These are phyloP conservation scores for Coryphaenoides rupestris DNA, from an alignment of 2,113 vertebrate genomes.

Conservation along the genomic window DNA sequence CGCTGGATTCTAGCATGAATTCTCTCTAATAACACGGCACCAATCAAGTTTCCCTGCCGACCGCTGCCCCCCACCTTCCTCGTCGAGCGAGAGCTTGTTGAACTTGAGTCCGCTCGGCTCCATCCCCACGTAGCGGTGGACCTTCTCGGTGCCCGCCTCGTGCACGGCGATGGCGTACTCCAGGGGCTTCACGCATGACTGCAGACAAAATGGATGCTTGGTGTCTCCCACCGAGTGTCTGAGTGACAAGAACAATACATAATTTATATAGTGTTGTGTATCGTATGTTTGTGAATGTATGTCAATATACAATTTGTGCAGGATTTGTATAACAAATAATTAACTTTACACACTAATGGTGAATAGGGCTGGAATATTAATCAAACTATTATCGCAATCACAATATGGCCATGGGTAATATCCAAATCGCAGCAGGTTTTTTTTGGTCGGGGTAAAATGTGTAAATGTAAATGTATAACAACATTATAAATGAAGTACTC, in stretches of 20 bases:
- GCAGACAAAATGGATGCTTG: constrained; percentile 82
- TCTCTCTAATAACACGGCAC: no score
- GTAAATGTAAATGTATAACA: no score
- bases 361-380: no score
- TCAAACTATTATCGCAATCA: no score
- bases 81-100: constrained; percentile 82
- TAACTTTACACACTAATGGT: background rate
- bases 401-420: no score
- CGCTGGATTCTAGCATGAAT: no score
- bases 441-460: no score
- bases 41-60: background rate
- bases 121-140: constrained; percentile 83
- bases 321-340: background rate
- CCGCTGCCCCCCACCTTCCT: constrained; percentile 69
- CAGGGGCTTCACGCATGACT: constrained; percentile 87
- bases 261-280: no score
- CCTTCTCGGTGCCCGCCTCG: constrained; percentile 75
- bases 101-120: constrained; percentile 86
- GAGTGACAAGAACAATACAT: constrained; percentile 2
- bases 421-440: no score
- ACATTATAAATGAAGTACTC: no score
- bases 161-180: constrained; percentile 82
- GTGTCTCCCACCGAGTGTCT: constrained; percentile 83
- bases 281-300: no score
- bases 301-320: no score